Evolutionary conservation across 2,113 vertebrate genomes (phyloP).

Genomic region (Upupa epops): DNA sequence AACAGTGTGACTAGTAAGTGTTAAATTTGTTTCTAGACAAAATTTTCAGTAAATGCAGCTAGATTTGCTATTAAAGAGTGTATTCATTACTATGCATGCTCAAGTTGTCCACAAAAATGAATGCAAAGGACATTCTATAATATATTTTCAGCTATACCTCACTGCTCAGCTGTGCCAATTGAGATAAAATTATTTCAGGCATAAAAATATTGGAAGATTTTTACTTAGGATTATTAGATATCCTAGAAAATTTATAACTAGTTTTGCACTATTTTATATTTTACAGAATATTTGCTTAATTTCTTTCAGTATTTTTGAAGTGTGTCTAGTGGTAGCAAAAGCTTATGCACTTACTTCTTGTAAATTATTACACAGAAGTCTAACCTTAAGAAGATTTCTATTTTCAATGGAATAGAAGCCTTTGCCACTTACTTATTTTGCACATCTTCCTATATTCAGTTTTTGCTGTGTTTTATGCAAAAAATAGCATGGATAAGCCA

Average conservation of each 20-base stretch:
- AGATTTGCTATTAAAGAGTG: background rate
- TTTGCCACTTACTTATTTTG: background rate
- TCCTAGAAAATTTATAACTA: background rate
- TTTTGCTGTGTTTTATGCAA: background rate
- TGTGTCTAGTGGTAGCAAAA: background rate
- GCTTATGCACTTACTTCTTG: background rate
- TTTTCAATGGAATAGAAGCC: background rate
- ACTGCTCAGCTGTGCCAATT: background rate
- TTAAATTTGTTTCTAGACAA: background rate
- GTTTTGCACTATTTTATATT: background rate
- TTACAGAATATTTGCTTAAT: background rate
- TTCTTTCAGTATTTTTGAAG: background rate
- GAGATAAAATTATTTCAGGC: background rate
- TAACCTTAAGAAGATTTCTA: background rate
- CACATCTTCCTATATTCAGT: background rate
- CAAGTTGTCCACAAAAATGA: background rate
- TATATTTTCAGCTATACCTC: background rate
- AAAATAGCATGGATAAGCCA: background rate
- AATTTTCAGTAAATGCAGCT: background rate
- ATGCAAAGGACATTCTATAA: background rate
- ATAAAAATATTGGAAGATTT: background rate
- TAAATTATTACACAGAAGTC: background rate
- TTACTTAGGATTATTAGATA: background rate
- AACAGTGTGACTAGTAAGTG: background rate
- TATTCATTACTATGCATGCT: background rate